Evolutionary conservation across 2,888 invertebrate genomes (phyloP), one percentile per base, ranked within the genome.

Genomic region (Phortica magna): DNA sequence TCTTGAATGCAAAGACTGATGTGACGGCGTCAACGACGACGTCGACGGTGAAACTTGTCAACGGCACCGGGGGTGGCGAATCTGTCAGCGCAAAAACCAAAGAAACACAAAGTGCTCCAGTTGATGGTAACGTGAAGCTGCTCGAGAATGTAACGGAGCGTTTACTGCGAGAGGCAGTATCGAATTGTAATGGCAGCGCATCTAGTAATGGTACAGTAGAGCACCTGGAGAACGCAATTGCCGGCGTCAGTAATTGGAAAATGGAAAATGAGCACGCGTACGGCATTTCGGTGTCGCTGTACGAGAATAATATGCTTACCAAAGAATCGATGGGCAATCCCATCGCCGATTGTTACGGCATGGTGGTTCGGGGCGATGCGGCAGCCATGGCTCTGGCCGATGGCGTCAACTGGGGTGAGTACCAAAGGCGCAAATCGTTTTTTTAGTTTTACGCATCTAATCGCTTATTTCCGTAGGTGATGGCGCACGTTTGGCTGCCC

Each of bases 331-430:
- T 94, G 92, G 97, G 97, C 0, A 95, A 95, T 90, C 97, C 97
- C 0, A 96, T 97, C 80, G 97, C 97, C 17, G 97, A 97, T 92
- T 96, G 96, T 84, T 97, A 96, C 92, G 97, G 95, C 0, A 93
- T 97, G 78, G 95, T 95, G 55, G 94, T 94, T 5, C 92, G 95
- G 72, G 93, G 93, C n/a, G 95, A 97, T 92, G 95, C 95, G 79
- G 95, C 95, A 17, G 93, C 97, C 76, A 93, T 97, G 90, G 95
- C 96, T 14, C 93, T 98, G 76, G 97, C 97, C 3, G 97, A 97
- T 92, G 97, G 97, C 39, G 97, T 97, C 2, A 97, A 98, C 92
- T 98, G 97, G 97, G 97, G 97, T 91, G 88, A 89, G 88, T 79
- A 31, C 31, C 31, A 31, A 2, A 31, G 17, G 4, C 3, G 59